Evolutionary conservation across 1,140 invertebrate species (phyloP), one percentile per base, ranked within the genome.

Genomic region (Dreissena polymorpha): DNA sequence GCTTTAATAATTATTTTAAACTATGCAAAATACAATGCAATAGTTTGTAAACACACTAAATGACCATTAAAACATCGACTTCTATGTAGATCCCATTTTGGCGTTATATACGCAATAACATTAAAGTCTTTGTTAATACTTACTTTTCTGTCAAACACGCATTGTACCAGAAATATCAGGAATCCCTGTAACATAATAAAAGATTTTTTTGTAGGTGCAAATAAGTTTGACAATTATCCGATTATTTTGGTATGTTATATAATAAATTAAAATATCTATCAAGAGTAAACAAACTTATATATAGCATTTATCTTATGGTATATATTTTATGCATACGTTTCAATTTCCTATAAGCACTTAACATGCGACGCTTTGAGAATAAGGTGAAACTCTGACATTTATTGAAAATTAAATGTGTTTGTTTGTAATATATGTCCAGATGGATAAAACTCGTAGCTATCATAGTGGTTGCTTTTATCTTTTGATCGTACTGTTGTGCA

Each of bases 121-220:
- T 39, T 39, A 39, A 5, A 39, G 39, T 39, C 2, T 39, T 39
- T 39, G 8, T 39, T 39, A 8, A 39, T 39, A 72, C 83, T 87
- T 75, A 90, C 89, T 71, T 85, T 23, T 77, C 70, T 86, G 16
- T 86, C 86, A 5, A 86, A 60, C 14, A 88, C 70, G 69, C 86
- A 88, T 39, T 90, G 82, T 55, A 89, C 81, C 12, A 90, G 16
- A 73, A 90, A 89, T 25, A 90, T 87, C 39, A 89, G 85, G 14
- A 90, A 74, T 5, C 89, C 89, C 88, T 90, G 85, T 74, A 89
- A 89, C 60, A 75, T 14, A 60, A 76, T 23, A 57, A 72, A 53
- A 8, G 8, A 39, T 39, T 39, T 39, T 8, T 39, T 39, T 39
- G 39, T 39, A 39, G 8, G 39, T 39, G 39, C 2, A 39, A 39